A percentile compares a stretch with the other conserved stretches of the same genome.
Conservation (phyloP, 2,113 vertebrate genomes). For the Cephalopterus ornatus region DNA sequence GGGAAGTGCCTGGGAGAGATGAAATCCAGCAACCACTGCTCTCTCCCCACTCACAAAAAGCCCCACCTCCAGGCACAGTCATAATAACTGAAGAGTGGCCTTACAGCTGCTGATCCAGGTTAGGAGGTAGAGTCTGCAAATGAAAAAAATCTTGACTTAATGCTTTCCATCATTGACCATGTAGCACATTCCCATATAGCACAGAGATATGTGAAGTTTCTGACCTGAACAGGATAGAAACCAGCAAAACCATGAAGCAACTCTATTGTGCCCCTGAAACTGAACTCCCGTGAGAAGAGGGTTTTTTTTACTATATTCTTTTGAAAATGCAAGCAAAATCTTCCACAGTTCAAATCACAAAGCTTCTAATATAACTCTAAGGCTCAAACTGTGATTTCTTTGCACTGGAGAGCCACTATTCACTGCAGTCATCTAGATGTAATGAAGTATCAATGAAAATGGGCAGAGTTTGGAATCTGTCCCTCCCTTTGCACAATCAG, state of each 20-base stretch:
- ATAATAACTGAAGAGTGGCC: background rate
- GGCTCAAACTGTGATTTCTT: background rate
- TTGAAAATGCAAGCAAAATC: background rate
- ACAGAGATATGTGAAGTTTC: background rate
- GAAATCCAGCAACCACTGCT: background rate
- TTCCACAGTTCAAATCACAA: background rate
- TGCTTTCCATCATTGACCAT: background rate
- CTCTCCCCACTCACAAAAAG: background rate
- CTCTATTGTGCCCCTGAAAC: background rate
- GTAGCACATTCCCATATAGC: background rate
- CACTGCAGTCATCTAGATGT: background rate
- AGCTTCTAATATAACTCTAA: background rate
- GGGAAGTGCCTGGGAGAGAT: background rate
- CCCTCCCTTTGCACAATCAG: background rate
- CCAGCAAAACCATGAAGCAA: background rate
- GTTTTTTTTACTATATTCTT: background rate
- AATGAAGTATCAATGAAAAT: background rate
- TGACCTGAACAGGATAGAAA: background rate
- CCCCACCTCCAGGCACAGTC: background rate
- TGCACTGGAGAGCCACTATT: background rate
- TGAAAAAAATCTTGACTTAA: background rate
- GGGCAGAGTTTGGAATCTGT: background rate
- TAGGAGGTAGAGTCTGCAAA: background rate
- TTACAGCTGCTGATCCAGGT: background rate
- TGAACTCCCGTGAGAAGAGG: background rate